These are phyloP conservation scores for Oscheius sp. DNA, from an alignment of 2,888 invertebrate species.

Conservation along the genomic window DNA sequence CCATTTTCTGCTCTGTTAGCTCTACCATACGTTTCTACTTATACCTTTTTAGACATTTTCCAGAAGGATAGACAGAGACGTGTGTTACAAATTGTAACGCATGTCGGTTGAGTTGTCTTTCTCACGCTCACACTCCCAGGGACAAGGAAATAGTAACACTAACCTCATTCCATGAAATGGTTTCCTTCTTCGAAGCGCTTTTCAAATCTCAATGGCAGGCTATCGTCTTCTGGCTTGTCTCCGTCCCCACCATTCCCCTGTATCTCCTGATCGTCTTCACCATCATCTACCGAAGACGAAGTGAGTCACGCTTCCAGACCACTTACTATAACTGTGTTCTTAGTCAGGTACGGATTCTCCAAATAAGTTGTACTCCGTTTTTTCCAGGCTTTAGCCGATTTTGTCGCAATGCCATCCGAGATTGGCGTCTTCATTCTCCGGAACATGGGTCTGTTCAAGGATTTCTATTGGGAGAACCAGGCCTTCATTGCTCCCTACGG, in stretches of 20 bases:
- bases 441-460: background rate
- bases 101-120: no score
- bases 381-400: constrained; percentile 8
- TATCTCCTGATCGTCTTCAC: background rate
- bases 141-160: no score
- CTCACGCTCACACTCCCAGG: no score
- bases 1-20: no score
- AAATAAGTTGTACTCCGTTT: no score
- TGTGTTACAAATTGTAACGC: no score
- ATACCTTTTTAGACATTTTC: no score
- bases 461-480: constrained; percentile 10
- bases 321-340: constrained; percentile 18
- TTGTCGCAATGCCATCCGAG: background rate
- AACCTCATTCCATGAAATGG: no score
- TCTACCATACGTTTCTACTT: no score
- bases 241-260: background rate
- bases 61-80: no score
- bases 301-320: background rate
- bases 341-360: background rate
- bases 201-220: no score
- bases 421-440: background rate
- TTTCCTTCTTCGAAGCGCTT: no score
- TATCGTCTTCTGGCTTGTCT: background rate
- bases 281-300: background rate
- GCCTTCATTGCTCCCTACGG: constrained; percentile 10